These are phyloP conservation scores for Chironomus tentans DNA, from an alignment of 2,888 invertebrate genomes.

Conservation along the genomic window DNA sequence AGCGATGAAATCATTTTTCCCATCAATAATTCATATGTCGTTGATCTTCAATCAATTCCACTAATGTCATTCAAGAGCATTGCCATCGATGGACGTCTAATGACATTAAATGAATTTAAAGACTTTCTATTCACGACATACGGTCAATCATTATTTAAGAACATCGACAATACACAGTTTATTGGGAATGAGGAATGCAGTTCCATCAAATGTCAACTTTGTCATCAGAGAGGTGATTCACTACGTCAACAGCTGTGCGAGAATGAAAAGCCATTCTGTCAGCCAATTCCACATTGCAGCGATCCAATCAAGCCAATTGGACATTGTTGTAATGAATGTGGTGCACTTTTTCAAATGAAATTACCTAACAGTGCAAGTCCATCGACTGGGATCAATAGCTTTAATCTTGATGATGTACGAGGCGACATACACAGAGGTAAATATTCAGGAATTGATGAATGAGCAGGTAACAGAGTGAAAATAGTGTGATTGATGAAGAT, in stretches of 20 bases:
- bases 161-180: constrained; percentile 31
- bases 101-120: constrained; percentile 35
- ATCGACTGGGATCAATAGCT: neutral
- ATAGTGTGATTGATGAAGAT: neutral
- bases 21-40: constrained; percentile 23
- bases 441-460: neutral
- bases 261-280: constrained; percentile 34
- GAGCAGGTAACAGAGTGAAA: too few relatives aligned
- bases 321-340: constrained; percentile 39
- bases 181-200: constrained; percentile 14
- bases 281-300: constrained; percentile 35
- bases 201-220: neutral
- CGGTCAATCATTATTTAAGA: constrained; percentile 38
- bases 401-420: constrained; percentile 1
- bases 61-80: constrained; percentile 18
- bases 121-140: constrained; percentile 35
- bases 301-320: constrained; percentile 37
- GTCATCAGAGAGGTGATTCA: constrained; percentile 33
- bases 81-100: constrained; percentile 34
- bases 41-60: constrained; percentile 24
- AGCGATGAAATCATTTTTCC: constrained; percentile 22
- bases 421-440: neutral
- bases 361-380: neutral
- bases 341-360: constrained; percentile 32
- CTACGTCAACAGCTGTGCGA: constrained; percentile 33